A percentile compares a stretch with the other conserved stretches of the same genome.
Evolutionary conservation across 1,140 invertebrate species (phyloP).

Genomic region (Matsumurasca onukii): DNA sequence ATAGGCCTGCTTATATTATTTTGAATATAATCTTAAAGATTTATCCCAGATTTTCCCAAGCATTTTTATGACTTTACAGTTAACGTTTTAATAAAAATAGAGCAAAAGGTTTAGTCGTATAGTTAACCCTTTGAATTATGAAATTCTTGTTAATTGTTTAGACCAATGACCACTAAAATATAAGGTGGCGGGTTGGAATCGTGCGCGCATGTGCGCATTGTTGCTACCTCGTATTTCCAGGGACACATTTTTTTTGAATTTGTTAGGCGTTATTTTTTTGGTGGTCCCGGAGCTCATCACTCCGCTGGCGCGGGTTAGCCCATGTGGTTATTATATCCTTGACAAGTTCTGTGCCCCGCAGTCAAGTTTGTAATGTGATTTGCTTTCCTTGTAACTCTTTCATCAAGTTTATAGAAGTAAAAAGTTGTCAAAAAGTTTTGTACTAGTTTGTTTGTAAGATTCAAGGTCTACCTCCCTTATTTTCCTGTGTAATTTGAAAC

Average conservation of each 20-base stretch:
- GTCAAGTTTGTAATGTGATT: no score
- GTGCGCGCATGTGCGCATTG: slow-evolving; percentile 33
- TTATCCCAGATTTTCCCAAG: no score
- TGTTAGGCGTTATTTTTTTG: slow-evolving; percentile 16
- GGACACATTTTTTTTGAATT: slow-evolving; percentile 30
- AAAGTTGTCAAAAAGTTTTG: background rate
- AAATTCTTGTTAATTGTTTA: no score
- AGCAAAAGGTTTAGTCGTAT: no score
- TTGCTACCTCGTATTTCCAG: slow-evolving; percentile 30
- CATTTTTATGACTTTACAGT: no score
- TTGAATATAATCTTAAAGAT: no score
- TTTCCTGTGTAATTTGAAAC: slow-evolving; percentile 40
- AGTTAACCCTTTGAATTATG: no score
- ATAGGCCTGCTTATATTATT: no score
- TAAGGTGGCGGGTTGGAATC: slow-evolving; percentile 19
- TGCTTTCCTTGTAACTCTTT: background rate
- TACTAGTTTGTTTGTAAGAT: background rate
- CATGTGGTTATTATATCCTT: slow-evolving; percentile 49
- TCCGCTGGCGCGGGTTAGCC: slow-evolving; percentile 41
- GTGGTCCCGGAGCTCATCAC: slow-evolving; percentile 23
- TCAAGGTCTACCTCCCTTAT: background rate
- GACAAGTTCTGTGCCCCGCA: slow-evolving; percentile 41
- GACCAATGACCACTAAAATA: no score
- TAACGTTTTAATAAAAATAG: no score
- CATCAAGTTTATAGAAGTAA: background rate